Evolutionary conservation across 2,888 invertebrate genomes (phyloP), one percentile per base, ranked within the genome.

Genomic region (Sarcophaga variegata): DNA sequence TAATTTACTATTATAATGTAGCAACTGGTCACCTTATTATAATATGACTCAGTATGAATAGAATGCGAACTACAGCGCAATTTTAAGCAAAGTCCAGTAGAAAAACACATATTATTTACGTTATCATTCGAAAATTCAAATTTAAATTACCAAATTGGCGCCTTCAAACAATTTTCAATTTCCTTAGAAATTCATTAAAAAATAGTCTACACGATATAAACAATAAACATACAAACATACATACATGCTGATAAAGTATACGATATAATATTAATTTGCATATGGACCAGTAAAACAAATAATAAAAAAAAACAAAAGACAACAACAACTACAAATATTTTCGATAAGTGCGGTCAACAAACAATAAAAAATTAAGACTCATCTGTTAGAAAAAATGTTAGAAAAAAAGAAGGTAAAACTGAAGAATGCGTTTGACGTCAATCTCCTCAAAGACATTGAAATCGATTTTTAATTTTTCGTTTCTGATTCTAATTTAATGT

Each of bases 371-470:
- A 62, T 37, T 45, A 62, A 60, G 14, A 54, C 27, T 54, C 27
- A 59, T 71, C 45, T 64, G 64, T 22, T 45, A 81, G 4, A 66
- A 59, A 64, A 25, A 17, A 27, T 17, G 14, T 45, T 75, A 8
- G 47, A 59, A 64, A 27, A 17, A 27, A 17, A 37, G 27, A 37
- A 27, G 27, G 4, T 8, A 45, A n/a, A 47, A 62, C 20, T 2
- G 17, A 75, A 67, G 79, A 82, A 82, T 86, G 78, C 79, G 74
- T 80, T 83, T 83, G 83, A 86, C 86, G 86, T 86, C 83, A 83
- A 67, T 20, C 12, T 81, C 22, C 12, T 81, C 22, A 22, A 14
- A 69, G 37, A 63, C 59, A 37, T 72, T 66, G 47, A 49, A 49
- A 37, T 25, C 4, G 22, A 59, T 71, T 66, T 20, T 49, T 11